These are phyloP conservation scores for Cryptus viduatorius DNA, from an alignment of 2,888 invertebrate species.

Conservation along the genomic window DNA sequence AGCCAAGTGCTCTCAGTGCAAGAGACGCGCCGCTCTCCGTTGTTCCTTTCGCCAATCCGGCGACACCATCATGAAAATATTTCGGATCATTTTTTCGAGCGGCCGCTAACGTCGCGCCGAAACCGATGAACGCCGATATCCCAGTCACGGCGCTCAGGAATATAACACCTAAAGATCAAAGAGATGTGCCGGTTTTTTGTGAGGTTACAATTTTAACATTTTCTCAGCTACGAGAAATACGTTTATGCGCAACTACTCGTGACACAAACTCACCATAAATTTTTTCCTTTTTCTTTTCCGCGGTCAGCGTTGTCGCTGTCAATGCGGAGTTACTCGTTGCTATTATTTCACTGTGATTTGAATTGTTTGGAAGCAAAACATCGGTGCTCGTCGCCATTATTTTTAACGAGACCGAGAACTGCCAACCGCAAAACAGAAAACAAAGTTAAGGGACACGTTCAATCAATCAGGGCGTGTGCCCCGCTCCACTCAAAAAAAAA, in stretches of 20 bases:
- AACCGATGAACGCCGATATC: conserved; percentile 92
- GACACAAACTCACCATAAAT: conserved; percentile 74
- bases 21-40: conserved; percentile 92
- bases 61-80: conserved; percentile 91
- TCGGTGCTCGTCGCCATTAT: conserved; percentile 71
- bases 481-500: no score
- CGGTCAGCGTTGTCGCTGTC: conserved; percentile 60
- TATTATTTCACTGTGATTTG: conserved; percentile 53
- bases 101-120: conserved; percentile 91
- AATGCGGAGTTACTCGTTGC: conserved; percentile 52
- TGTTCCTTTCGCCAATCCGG: conserved; percentile 87
- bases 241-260: conserved; percentile 24
- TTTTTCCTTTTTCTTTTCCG: conserved; percentile 71
- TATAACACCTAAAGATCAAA: conserved; percentile 86
- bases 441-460: no score
- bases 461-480: no score
- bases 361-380: conserved; percentile 65
- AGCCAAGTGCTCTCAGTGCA: conserved; percentile 93
- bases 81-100: conserved; percentile 93
- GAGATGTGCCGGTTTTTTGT: conserved; percentile 25
- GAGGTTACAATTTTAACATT: conserved; percentile 46
- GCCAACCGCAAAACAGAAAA: neutral
- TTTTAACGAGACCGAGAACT: conserved; percentile 7
- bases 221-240: conserved; percentile 18
- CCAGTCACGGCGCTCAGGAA: conserved; percentile 92